Base-by-base conservation (phyloP, 2,888 invertebrate species). In the Pristionchus entomophagus region DNA sequence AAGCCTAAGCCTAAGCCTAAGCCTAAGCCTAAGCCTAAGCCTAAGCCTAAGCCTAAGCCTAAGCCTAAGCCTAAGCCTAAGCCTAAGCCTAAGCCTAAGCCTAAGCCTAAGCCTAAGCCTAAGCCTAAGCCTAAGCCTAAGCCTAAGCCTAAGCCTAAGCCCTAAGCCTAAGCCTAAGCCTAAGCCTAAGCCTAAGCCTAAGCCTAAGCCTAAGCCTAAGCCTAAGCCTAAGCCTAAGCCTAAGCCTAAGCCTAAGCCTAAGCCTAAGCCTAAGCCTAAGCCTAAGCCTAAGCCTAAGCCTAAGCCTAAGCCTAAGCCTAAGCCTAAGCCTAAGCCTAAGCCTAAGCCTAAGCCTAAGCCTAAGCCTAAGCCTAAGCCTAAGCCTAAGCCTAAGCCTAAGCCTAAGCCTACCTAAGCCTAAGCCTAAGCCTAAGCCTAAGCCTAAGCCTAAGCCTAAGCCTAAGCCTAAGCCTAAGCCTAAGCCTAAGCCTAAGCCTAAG, bases 391-490 rank as follows among this genome's bases (percentile, higher is more conserved):
- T 86, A 86, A 87, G 78, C 87, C 32, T 82, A 84, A 84, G 86
- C 84, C 65, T 86, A 84, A 86, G 85, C 69, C 69, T 78, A 86
- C 62, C 62, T 32, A 87, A 87, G 86, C 51, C 82, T 86, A 86
- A 87, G 80, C 87, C 38, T 78, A 86, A 69, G 77, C 69, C 86
- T 86, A 86, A 86, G 85, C 86, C 80, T 86, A 86, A 86, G 86
- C 84, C 81, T 59, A 87, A 87, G 86, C 51, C 82, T 86, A 86
- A 87, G 80, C 87, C 38, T 83, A 84, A 84, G 86, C 84, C 65
- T 86, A 84, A 86, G 85, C 69, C 69, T 78, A 86, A 84, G 86
- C 84, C 65, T 86, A 84, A 86, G 85, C 69, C 69, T 78, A 86
- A 84, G 86, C 84, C 65, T 86, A 84, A 86, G 85, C 69, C 65